Evolutionary conservation across 2,888 invertebrate species (phyloP).

Genomic region (Chrysotoxum bicinctum): DNA sequence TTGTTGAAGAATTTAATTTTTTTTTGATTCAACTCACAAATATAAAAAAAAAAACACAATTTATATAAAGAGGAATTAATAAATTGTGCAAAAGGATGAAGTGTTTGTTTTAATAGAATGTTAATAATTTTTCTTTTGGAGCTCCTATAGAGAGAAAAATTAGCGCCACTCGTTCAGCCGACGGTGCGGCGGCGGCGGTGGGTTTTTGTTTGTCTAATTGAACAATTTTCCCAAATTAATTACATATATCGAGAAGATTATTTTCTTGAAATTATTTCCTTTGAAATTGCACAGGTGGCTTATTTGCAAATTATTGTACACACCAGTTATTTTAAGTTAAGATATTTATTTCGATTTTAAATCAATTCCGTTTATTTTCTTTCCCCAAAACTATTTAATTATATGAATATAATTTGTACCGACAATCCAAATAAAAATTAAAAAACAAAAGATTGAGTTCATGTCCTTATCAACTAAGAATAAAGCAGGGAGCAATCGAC

Average conservation of each 20-base stretch:
- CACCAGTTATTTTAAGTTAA: no score
- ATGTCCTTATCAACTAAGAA: not conserved
- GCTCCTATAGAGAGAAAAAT: slow-evolving; percentile 1
- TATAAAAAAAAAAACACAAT: slow-evolving; percentile 9
- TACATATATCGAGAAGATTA: not conserved
- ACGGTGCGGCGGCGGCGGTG: no score
- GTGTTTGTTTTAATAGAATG: not conserved
- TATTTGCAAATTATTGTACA: not conserved
- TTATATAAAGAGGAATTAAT: slow-evolving; percentile 9
- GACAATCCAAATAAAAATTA: no score
- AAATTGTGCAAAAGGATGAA: not conserved
- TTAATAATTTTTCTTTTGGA: not conserved
- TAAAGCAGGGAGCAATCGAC: not conserved
- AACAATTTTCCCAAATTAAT: slow-evolving; percentile 1
- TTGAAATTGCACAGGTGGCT: not conserved
- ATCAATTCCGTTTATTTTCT: no score
- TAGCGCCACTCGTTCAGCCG: slow-evolving; percentile 4
- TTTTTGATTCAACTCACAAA: slow-evolving; percentile 5
- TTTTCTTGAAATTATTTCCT: not conserved
- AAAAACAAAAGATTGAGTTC: not conserved
- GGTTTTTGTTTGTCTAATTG: not conserved
- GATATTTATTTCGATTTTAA: no score
- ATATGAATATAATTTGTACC: no score
- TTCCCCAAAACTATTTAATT: not conserved
- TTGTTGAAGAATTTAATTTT: slow-evolving; percentile 39